Evolutionary conservation across 2,113 vertebrate genomes (phyloP).

Genomic region (Oreochromis tanganicae): DNA sequence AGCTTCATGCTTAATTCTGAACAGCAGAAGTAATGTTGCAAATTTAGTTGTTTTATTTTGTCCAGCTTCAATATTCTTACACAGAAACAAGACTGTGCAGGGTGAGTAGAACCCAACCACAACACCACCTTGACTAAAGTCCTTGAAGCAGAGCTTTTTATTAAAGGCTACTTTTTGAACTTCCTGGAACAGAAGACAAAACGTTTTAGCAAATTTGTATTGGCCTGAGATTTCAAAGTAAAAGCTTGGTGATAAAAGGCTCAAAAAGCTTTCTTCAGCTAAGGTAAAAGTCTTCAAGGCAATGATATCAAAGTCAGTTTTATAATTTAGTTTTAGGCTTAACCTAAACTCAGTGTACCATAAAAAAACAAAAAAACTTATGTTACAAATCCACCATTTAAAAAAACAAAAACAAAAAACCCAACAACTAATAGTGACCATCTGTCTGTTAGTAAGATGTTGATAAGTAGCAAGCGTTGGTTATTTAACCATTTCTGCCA

Average conservation of each 20-base stretch:
- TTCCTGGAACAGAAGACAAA: not conserved
- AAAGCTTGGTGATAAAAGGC: not conserved
- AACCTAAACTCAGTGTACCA: not conserved
- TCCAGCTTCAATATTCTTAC: not conserved
- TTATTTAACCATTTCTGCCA: not conserved
- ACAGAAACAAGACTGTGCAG: not conserved
- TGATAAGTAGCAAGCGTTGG: not conserved
- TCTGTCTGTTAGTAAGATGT: not conserved
- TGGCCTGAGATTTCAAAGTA: not conserved
- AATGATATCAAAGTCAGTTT: not conserved
- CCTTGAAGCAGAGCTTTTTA: not conserved
- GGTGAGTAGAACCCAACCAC: rapidly evolving
- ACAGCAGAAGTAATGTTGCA: not conserved
- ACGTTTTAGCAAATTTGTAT: not conserved
- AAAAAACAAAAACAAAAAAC: not conserved
- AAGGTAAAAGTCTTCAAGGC: not conserved
- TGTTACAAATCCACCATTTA: rapidly evolving
- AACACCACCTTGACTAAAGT: not conserved
- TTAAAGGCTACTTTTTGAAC: not conserved
- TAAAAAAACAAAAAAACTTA: not conserved
- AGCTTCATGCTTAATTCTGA: slow-evolving; percentile 76
- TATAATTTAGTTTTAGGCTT: not conserved
- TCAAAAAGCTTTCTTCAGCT: not conserved
- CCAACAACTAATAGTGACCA: not conserved
- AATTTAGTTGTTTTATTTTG: not conserved